Evolutionary conservation across 2,113 vertebrate genomes (phyloP), one percentile per base, ranked within the genome.

Genomic region (Scalopus aquaticus): DNA sequence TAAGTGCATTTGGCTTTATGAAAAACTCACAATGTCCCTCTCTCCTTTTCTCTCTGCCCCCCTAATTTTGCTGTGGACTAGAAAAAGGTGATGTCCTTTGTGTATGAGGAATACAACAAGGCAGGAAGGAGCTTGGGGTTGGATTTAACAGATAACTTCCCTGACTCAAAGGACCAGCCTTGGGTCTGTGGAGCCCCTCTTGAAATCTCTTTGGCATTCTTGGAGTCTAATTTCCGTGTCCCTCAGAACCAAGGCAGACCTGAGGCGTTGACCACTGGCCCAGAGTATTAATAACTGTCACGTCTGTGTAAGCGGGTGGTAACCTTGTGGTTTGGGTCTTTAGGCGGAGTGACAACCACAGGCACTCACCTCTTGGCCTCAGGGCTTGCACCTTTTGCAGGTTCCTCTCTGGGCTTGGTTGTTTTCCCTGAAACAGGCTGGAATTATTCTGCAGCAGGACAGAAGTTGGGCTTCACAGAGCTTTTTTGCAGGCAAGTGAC

Each of bases 341-440:
- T 46, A 58, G 65, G 42, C 16, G 0, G 12, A 56, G 56, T 10
- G 58, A 26, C 70, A 79, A 11, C 65, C 44, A 20, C 30, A 5
- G 54, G 20, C 4, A 37, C 79, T 93, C 58, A 20, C 69, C 86
- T 91, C 42, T 58, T 30, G 28, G 89, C 35, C 73, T 84, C 46
- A 11, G 20, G 26, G 54, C 46, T 85, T 64, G 49, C 26, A 54
- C 32, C 16, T 13, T 64, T 60, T 60, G n/a, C 76, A 56, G 42
- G 37, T 58, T 51, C 30, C 70, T 87, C 70, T 39, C 56, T 28
- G 15, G 58, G 58, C 79, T 93, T 72, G 60, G 49, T 42, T 88
- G 49, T 83, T 91, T 89, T 93, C 70, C 73, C 64, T 73, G 65
- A 69, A 87, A 90, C 39, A 58, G 56, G 42, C 88, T 95, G 80